Conservation (phyloP, 2,888 invertebrate species). For the Hipparchia semele region DNA sequence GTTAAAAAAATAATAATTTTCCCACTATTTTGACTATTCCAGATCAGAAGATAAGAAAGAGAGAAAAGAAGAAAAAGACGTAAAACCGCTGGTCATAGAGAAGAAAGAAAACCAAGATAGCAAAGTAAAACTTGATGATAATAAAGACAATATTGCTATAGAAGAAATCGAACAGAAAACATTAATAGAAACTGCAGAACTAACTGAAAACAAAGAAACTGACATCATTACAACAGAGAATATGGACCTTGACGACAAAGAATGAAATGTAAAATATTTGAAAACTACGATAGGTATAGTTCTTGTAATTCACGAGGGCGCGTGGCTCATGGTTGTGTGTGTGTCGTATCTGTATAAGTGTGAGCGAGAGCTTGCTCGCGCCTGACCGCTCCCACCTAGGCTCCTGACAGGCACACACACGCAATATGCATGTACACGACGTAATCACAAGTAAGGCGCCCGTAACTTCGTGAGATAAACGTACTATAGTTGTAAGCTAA, state of each 20-base stretch:
- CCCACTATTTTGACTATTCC: neutral
- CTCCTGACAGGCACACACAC: too few species aligned
- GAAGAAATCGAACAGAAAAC: conserved; percentile 19
- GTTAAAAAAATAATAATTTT: too few species aligned
- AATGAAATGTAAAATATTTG: conserved; percentile 21
- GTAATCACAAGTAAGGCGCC: too few species aligned
- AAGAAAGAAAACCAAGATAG: conserved; percentile 29
- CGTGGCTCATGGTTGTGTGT: too few species aligned
- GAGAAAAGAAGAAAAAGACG: conserved; percentile 43
- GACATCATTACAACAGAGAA: conserved; percentile 45
- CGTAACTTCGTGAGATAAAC: neutral
- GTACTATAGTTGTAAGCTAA: conserved; percentile 12
- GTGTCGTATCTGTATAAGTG: too few species aligned
- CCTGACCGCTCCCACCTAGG: too few species aligned
- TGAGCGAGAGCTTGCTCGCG: too few species aligned
- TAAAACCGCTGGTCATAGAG: conserved; percentile 18
- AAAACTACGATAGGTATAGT: neutral
- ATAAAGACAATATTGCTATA: conserved; percentile 22
- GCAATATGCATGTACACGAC: too few species aligned
- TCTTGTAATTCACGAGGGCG: too few species aligned
- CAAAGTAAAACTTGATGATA: conserved; percentile 30
- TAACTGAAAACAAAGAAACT: conserved; percentile 36
- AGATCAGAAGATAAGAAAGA: conserved; percentile 49
- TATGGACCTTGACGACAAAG: conserved; percentile 50
- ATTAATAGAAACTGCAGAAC: conserved; percentile 22